A percentile compares a stretch with the other conserved stretches of the same genome.
These are phyloP conservation scores for Loxodonta africana DNA, from an alignment of 2,113 vertebrate species.

Conservation along the genomic window DNA sequence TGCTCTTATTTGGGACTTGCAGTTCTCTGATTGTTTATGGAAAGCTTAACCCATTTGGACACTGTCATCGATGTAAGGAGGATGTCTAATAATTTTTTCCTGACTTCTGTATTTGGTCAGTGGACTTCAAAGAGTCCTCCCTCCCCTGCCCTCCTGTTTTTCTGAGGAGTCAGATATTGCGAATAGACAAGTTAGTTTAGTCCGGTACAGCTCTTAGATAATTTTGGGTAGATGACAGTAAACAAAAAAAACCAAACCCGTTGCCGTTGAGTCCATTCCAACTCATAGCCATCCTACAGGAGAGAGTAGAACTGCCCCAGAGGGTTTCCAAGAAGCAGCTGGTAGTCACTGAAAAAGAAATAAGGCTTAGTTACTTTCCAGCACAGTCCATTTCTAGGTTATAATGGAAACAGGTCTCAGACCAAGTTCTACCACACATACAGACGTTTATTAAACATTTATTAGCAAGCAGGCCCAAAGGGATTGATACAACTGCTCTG, in stretches of 20 bases:
- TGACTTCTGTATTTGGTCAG: background rate
- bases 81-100: background rate
- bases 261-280: too few relatives aligned
- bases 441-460: background rate
- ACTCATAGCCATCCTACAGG: too few relatives aligned
- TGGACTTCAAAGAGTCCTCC: background rate
- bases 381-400: background rate
- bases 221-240: background rate
- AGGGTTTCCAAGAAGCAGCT: too few relatives aligned
- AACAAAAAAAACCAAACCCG: too few relatives aligned
- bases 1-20: background rate
- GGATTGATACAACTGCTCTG: background rate
- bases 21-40: constrained; percentile 21
- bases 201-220: background rate
- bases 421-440: background rate
- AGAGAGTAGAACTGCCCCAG: too few relatives aligned
- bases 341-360: background rate
- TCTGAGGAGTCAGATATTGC: background rate
- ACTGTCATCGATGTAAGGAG: background rate
- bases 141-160: background rate
- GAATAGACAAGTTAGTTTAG: background rate
- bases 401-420: background rate
- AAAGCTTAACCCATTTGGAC: background rate
- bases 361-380: background rate
- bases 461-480: background rate